phyloP scores from a whole-genome alignment of 2,113 vertebrate genomes.

The Corythornis cristatus region DNA sequence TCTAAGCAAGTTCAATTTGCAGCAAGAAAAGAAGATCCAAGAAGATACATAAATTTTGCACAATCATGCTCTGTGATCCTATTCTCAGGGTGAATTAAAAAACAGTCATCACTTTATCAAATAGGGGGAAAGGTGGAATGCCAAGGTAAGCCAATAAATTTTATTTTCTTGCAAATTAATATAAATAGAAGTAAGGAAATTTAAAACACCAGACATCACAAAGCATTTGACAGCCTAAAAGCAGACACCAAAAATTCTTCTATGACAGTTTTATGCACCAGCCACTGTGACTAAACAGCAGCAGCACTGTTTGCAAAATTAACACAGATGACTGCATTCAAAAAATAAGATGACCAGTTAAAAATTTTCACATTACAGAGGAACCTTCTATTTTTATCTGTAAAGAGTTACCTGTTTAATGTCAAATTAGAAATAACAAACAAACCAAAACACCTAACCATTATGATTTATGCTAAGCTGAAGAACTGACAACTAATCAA shows the following conservation, averaged over 20 bases:
- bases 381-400: not conserved
- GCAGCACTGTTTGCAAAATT: not conserved
- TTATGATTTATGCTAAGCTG: not conserved
- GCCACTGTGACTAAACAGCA: not conserved
- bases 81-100: not conserved
- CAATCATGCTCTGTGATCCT: not conserved
- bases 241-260: not conserved
- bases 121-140: not conserved
- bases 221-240: not conserved
- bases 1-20: not conserved
- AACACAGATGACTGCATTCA: not conserved
- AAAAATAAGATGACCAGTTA: not conserved
- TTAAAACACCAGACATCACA: not conserved
- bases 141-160: not conserved
- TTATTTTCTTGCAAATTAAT: not conserved
- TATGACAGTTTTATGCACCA: not conserved
- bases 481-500: not conserved
- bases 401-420: not conserved
- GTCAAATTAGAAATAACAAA: not conserved
- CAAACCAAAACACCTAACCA: not conserved
- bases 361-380: not conserved
- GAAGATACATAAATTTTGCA: rapidly evolving
- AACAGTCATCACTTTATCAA: not conserved
- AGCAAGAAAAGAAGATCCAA: not conserved
- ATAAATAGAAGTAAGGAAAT: not conserved